These are phyloP conservation scores for Chlorocebus sabaeus DNA, from an alignment of 2,113 vertebrate species.

Conservation along the genomic window DNA sequence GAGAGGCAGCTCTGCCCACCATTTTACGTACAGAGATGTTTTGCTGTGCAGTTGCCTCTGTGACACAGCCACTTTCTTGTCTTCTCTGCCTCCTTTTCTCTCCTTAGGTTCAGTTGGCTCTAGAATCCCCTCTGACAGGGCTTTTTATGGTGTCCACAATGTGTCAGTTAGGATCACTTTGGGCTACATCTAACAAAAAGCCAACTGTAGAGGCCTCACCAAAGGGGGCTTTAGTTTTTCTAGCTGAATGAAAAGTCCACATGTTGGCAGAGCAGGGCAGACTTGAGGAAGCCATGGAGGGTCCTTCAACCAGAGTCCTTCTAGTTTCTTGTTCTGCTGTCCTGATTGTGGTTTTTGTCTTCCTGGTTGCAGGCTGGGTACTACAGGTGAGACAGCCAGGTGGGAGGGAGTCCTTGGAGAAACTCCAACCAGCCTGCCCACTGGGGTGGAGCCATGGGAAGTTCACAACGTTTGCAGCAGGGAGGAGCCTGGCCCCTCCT, in stretches of 20 bases:
- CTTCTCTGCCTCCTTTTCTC: background rate
- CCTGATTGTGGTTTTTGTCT: background rate
- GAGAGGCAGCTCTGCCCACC: background rate
- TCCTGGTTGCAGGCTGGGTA: background rate
- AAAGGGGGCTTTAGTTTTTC: background rate
- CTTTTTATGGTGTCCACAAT: background rate
- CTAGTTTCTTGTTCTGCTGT: background rate
- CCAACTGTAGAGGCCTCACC: background rate
- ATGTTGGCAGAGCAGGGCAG: background rate
- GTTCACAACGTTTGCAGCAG: no score
- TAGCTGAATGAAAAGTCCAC: background rate
- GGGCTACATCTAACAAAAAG: background rate
- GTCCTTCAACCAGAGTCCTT: background rate
- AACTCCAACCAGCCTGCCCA: no score
- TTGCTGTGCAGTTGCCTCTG: background rate
- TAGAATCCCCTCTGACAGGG: background rate
- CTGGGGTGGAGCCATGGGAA: no score
- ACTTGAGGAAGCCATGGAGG: background rate
- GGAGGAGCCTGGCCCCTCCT: no score
- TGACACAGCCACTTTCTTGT: background rate
- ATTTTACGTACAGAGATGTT: background rate
- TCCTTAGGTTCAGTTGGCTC: background rate
- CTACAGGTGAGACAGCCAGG: no score
- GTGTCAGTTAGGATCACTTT: background rate
- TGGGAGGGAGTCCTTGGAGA: no score